phyloP scores from a whole-genome alignment of 2,888 invertebrate genomes.

The Phalera bucephala region DNA sequence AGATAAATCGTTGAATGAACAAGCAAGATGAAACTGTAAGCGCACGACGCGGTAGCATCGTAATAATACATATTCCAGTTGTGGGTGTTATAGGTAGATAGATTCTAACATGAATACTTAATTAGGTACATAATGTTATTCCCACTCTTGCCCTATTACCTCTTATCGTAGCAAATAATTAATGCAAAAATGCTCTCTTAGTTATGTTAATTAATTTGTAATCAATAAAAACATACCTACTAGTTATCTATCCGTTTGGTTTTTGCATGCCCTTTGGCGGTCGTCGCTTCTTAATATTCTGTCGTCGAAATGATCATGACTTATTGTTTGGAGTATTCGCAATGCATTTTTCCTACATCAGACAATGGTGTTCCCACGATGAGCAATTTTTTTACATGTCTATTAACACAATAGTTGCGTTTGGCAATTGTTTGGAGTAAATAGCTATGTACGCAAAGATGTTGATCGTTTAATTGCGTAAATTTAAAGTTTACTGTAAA shows the following conservation, averaged over 20 bases:
- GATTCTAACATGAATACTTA: too few relatives aligned
- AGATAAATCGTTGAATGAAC: too few relatives aligned
- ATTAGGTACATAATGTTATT: too few relatives aligned
- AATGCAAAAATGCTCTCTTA: not conserved
- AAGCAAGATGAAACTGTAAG: too few relatives aligned
- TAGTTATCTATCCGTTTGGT: not conserved
- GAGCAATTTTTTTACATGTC: slow-evolving; percentile 39
- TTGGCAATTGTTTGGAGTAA: slow-evolving; percentile 59
- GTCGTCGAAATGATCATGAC: slow-evolving; percentile 32
- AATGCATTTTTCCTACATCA: slow-evolving; percentile 43
- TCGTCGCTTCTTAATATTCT: slow-evolving; percentile 31
- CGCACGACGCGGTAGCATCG: too few relatives aligned
- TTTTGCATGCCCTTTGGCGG: not conserved
- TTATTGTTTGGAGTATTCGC: slow-evolving; percentile 39
- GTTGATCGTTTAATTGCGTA: slow-evolving; percentile 43
- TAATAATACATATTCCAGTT: too few relatives aligned
- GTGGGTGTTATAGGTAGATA: too few relatives aligned
- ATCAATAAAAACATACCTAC: too few relatives aligned
- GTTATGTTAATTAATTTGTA: not conserved
- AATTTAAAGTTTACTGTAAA: slow-evolving; percentile 3
- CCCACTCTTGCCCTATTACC: too few relatives aligned
- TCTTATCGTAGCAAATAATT: too few relatives aligned
- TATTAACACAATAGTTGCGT: slow-evolving; percentile 53
- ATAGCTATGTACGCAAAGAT: slow-evolving; percentile 37
- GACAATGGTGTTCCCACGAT: slow-evolving; percentile 60